Evolutionary conservation across 2,113 vertebrate genomes (phyloP).

Genomic region (Cebus imitator): DNA sequence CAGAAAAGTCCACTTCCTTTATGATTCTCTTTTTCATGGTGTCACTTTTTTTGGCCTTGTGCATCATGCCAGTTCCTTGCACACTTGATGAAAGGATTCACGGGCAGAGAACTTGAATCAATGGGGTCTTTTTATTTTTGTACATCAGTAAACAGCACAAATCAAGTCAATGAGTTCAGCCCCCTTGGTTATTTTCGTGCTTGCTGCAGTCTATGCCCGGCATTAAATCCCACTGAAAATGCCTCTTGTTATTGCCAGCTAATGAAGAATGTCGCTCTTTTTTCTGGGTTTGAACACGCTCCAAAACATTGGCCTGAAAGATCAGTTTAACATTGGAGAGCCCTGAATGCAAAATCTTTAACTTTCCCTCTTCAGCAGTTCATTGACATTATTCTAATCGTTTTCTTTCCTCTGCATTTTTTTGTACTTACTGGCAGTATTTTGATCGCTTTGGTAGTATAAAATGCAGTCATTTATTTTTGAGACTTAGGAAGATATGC

Average conservation of each 20-base stretch:
- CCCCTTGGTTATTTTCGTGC: conserved; percentile 38
- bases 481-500: background rate
- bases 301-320: conserved; percentile 61
- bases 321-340: conserved; percentile 44
- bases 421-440: background rate
- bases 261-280: conserved; percentile 58
- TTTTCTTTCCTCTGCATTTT: conserved; percentile 30
- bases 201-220: conserved; percentile 14
- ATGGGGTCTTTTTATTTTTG: conserved; percentile 70
- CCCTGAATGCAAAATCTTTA: conserved; percentile 56
- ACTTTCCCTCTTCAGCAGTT: conserved; percentile 38
- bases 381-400: background rate
- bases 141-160: conserved; percentile 68
- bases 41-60: conserved; percentile 45
- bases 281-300: conserved; percentile 54
- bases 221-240: conserved; percentile 49
- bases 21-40: conserved; percentile 43
- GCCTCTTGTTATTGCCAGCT: conserved; percentile 61
- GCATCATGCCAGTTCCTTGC: conserved; percentile 64
- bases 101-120: conserved; percentile 65
- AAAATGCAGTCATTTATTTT: conserved; percentile 43
- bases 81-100: conserved; percentile 57
- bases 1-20: conserved; percentile 74
- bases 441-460: conserved; percentile 7
- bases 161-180: conserved; percentile 61